Base-by-base conservation (phyloP, 2,113 vertebrate species). In the Diadophis punctatus region DNA sequence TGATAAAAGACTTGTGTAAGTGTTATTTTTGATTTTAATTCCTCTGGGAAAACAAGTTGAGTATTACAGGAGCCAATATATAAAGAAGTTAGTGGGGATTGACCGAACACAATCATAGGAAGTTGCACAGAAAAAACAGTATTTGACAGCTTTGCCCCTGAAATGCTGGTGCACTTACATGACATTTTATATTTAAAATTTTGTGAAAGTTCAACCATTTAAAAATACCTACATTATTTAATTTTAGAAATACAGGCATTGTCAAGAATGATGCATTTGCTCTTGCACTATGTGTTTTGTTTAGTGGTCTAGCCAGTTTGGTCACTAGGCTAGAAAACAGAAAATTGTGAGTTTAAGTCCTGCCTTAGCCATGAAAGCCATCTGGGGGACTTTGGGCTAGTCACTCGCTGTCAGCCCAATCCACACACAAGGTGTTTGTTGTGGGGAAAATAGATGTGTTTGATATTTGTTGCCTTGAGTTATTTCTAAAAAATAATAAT, bases 1-100 rank as follows among this genome's bases (percentile, higher is more conserved):
- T n/a, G 99, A 99, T 98, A 99, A 98, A 97, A 98, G 97, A 96
- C 97, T 98, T 1, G 97, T 99, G 99, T 99, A 97, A 98, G 98
- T 97, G 91, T 90, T 63, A 93, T 3, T 90, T 93, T 60, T 30
- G 7, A 43, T 39, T 53, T 3, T 18, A 12, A 0, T 52, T 49
- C 68, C 85, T 85, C 63, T 85, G 52, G 63, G 18, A 27, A 89
- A 56, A 11, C 48, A 56, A 34, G 16, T 63, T 53, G 58, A 9
- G 30, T 55, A 43, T 39, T 20, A 87, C 3, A 91, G 27, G 46
- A n/a, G n/a, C 39, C 68, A 16, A 30, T 60, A 12, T 60, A 14
- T 85, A 60, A 20, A 2, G 9, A 91, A 52, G 18, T 84, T 23
- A n/a, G 34, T 27, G 34, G 2, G n/a, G 68, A 22, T 23, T 90